These are phyloP conservation scores for Lepilemur ruficaudatus DNA, from an alignment of 2,797 vertebrate species.

Conservation along the genomic window DNA sequence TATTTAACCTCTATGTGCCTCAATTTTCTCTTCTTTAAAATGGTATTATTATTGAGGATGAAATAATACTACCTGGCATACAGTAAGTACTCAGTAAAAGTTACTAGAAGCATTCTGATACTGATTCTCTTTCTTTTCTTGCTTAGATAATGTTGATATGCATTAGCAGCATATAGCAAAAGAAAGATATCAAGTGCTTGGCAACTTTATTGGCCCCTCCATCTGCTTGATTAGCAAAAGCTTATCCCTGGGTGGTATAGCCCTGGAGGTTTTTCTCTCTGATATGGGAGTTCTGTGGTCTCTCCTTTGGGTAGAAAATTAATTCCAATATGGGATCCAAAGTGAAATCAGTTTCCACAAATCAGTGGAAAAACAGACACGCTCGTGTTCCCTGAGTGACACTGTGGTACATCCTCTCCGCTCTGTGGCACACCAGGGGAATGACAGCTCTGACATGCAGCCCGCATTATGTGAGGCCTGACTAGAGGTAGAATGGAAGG, in stretches of 20 bases:
- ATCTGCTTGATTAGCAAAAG: neutral
- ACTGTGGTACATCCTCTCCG: neutral
- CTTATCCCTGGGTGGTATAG: neutral
- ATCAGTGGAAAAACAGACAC: neutral
- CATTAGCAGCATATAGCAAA: neutral
- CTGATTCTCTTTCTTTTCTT: neutral
- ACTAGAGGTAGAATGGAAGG: neutral
- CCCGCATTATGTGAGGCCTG: accelerated
- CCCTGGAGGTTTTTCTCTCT: neutral
- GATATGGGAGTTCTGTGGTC: neutral
- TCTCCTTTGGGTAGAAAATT: neutral
- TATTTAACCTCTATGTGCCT: neutral
- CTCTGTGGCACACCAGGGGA: neutral
- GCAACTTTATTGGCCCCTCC: neutral
- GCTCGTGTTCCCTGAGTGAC: neutral
- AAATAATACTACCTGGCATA: neutral
- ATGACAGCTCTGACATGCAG: neutral
- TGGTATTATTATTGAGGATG: neutral
- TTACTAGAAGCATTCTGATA: neutral
- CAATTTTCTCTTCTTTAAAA: neutral
- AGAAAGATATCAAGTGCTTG: neutral
- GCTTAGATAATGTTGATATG: neutral
- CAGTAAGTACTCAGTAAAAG: neutral
- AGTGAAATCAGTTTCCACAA: neutral
- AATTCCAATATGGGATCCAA: neutral